These are phyloP conservation scores for Lutjanus campechanus DNA, from an alignment of 2,797 vertebrate genomes.

Conservation along the genomic window DNA sequence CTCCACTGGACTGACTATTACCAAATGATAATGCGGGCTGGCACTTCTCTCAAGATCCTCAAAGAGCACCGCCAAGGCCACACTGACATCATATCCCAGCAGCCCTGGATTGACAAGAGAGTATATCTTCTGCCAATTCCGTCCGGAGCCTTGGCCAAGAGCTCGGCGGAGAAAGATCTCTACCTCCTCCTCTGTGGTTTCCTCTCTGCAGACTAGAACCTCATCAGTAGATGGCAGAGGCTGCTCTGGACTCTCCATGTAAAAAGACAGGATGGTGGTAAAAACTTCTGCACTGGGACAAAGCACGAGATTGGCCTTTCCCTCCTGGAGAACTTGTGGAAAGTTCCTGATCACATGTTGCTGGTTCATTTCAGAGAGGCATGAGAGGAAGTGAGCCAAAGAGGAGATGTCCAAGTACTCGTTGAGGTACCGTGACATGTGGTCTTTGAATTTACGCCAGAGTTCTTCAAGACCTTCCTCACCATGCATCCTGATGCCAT, in stretches of 20 bases:
- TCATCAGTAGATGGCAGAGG: constrained; percentile 84
- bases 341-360: constrained; percentile 68
- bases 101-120: constrained; percentile 82
- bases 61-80: constrained; percentile 79
- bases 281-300: constrained; percentile 81
- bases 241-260: constrained; percentile 73
- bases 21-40: constrained; percentile 73
- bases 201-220: constrained; percentile 83
- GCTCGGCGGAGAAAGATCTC: constrained; percentile 86
- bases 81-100: constrained; percentile 85
- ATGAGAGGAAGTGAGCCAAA: constrained; percentile 76
- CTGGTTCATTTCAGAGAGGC: constrained; percentile 74
- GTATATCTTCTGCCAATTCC: constrained; percentile 80
- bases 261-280: constrained; percentile 75
- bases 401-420: constrained; percentile 77
- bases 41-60: constrained; percentile 74
- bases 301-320: constrained; percentile 84
- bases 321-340: constrained; percentile 80
- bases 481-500: not conserved
- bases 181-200: constrained; percentile 85
- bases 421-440: constrained; percentile 73
- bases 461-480: constrained; percentile 71
- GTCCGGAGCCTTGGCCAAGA: constrained; percentile 57
- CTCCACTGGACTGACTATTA: constrained; percentile 81
- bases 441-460: constrained; percentile 77